Base-by-base conservation (phyloP, 2,797 vertebrate genomes). In the Huso huso region DNA sequence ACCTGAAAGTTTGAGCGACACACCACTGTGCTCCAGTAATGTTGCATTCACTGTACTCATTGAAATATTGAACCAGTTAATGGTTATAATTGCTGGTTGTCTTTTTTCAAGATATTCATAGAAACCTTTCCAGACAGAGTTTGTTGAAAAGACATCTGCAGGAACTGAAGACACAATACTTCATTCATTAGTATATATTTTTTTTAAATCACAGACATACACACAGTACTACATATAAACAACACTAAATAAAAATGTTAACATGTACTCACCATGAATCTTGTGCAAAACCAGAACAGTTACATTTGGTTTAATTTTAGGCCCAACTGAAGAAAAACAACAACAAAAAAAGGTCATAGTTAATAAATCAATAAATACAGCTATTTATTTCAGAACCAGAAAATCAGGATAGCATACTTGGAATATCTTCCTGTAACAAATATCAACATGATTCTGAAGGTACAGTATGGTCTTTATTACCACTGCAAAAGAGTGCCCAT, bases 61-160 rank as follows among this genome's bases (percentile, higher is more conserved):
- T 62, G 88, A 89, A 2, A 84, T 80, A 48, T 98, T 98, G 81
- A 97, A 97, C 74, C 91, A 90, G 67, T 91, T 93, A n/a, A 99
- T 91, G 7, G 93, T 94, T 48, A 99, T 88, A 4, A 93, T 94
- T 37, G 94, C 93, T n/a, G 88, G 86, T 61, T 96, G 94, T 69
- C 92, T 90, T 77, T 94, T 95, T 51, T 96, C 95, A 10, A 93
- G 82, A 77, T 97, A 92, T 75, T 98, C 96, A 7, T 96, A 99
- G 85, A 97, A 97, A 0, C 97, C 97, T 50, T 92, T 94, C 97
- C 97, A 99, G 66, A 92, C 88, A 0, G 94, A 98, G 81, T 90
- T 92, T 70, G 89, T 74, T 72, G 92, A 93, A 81, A 99, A 99
- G 53, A 98, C 97, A 55, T 97, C 96, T 8, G 92, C 91, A 49